phyloP scores from a whole-genome alignment of 2,113 vertebrate genomes.

The Tragulus kanchil region DNA sequence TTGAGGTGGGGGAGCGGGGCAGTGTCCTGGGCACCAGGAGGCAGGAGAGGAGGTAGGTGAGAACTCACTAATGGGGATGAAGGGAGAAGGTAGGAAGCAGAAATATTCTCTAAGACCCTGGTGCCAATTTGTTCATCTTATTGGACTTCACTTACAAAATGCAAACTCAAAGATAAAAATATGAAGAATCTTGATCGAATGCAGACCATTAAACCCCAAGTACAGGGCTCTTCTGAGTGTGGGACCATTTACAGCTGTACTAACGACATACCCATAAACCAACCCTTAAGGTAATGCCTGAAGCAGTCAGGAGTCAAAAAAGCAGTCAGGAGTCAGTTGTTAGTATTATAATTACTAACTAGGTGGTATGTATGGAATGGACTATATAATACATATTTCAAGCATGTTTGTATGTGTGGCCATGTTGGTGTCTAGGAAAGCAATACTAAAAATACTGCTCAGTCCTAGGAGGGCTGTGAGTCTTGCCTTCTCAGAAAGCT shows the following conservation, averaged over 20 bases:
- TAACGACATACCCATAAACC: background rate
- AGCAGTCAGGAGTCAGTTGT: background rate
- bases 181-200: background rate
- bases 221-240: background rate
- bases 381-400: background rate
- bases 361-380: background rate
- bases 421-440: background rate
- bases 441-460: background rate
- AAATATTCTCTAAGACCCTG: background rate
- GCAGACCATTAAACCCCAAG: background rate
- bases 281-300: background rate
- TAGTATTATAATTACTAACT: background rate
- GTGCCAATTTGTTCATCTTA: background rate
- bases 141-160: background rate
- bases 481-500: background rate
- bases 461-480: background rate
- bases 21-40: background rate
- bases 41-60: background rate
- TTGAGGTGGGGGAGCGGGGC: too few species aligned
- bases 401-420: background rate
- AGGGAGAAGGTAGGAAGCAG: background rate
- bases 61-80: rapidly evolving
- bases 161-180: background rate
- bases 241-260: background rate
- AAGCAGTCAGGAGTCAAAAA: background rate